Percentiles rank a stretch among this genome's conserved stretches.
Conservation (phyloP, 2,797 vertebrate species). For the Prunella strophiata region DNA sequence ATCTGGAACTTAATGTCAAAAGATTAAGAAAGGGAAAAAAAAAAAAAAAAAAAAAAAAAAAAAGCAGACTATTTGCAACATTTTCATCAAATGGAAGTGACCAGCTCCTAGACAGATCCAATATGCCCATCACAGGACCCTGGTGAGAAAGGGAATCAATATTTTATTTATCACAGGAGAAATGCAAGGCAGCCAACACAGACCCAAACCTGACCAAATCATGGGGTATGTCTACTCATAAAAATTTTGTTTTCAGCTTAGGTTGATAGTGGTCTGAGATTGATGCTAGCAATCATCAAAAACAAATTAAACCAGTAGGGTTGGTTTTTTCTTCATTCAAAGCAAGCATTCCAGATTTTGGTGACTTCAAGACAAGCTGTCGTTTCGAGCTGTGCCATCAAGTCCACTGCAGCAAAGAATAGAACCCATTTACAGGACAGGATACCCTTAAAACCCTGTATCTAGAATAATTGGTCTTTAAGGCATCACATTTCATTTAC, state of each 20-base stretch:
- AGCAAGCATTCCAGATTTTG: not conserved
- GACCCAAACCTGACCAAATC: not conserved
- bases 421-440: not conserved
- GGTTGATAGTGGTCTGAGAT: not conserved
- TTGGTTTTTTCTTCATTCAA: not conserved
- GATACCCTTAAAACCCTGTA: not conserved
- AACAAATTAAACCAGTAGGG: not conserved
- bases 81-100: not conserved
- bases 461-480: not conserved
- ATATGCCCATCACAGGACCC: not conserved
- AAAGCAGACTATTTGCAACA: not conserved
- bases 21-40: not conserved
- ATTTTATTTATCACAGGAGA: not conserved
- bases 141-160: not conserved
- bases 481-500: not conserved
- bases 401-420: not conserved
- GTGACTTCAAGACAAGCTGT: not conserved
- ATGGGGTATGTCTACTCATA: not conserved
- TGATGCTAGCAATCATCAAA: not conserved
- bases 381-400: not conserved
- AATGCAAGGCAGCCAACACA: not conserved
- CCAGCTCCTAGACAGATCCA: not conserved
- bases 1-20: not conserved
- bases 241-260: not conserved
- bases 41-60: rapidly evolving